Evolutionary conservation across 2,888 invertebrate genomes (phyloP), one percentile per base, ranked within the genome.

Genomic region (Sialis lutaria): DNA sequence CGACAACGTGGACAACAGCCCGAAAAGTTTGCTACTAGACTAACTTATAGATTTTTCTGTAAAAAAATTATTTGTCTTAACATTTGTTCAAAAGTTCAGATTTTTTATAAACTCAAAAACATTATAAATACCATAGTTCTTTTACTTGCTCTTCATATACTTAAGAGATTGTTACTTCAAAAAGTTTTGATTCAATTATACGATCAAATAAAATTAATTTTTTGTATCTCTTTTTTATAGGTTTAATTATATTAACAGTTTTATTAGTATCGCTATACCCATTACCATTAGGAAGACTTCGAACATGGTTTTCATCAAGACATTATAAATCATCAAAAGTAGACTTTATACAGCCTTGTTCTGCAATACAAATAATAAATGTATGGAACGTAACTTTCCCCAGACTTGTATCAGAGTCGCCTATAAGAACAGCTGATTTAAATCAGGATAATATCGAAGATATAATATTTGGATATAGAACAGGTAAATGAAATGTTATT

Each of bases 391-490:
- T 69, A 47, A 75, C 74, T 47, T 68, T 85, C 58, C 77, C 83
- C 1, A 76, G 79, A 57, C 64, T 85, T 44, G 74, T 76, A 46
- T 79, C 83, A 7, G 86, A 86, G 62, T 79, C 84, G 47, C 77
- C 85, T 1, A 67, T 86, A 51, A 68, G 82, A 53, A 69, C 77
- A 50, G 67, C 75, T 30, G 85, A 87, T 62, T 71, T 85, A 1
- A 81, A 86, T 64, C 65, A 68, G 4, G 86, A 88, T 66, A 75
- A 73, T 12, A 60, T 79, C 7, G 70, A 77, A 44, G 87, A 88
- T 63, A 68, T 85, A 30, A 70, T 87, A 47, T 70, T 86, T 51
- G 86, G 85, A 50, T 87, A 80, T 64, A 83, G 81, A 46, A 82
- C 85, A 60, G 82, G 82, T 8, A 37, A 37, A 37, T 6, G 4